Evolutionary conservation across 2,888 invertebrate species (phyloP), one percentile per base, ranked within the genome.

Genomic region (Eupeodes latifasciatus): DNA sequence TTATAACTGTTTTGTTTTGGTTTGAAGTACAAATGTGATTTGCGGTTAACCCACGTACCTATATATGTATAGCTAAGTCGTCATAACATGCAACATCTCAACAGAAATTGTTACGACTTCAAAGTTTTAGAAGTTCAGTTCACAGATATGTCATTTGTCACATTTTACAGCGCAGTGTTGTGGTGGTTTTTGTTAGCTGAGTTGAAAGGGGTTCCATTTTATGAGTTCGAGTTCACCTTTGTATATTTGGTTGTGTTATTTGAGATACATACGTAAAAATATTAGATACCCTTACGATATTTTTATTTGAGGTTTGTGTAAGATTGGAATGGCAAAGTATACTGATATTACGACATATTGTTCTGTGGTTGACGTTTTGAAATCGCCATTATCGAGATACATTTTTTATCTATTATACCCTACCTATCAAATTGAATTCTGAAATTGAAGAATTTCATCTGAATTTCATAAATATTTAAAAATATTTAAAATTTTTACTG

Each of bases 131-230:
- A 34, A 10, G 34, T 67, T 67, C 27, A 1, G 2, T 1, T 67
- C 74, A 19, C 78, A 84, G 67, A 74, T 67, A 84, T 74, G 53
- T 74, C 72, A 83, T 83, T 83, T 72, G 71, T 83, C 82, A 83
- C 78, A 83, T 66, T 83, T 83, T 67, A 47, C 19, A 67, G 74
- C 36, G 67, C 40, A 9, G 40, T 40, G 6, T 2, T 1, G 40
- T 40, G 40, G 40, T 40, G 40, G 3, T 40, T 40, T 40, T 40
- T 5, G 81, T 82, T 71, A 55, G 11, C 59, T 27, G 49, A 55
- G 53, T 1, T 40, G 9, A 40, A 9, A 40, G 9, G 72, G 59
- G 67, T 78, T 72, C 11, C 7, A 19, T 47, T 40, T 77, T 57
- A 57, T 71, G 64, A 64, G 59, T 64, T 82, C 69, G 57, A 72